A percentile compares a stretch with the other conserved stretches of the same genome.
phyloP scores from a whole-genome alignment of 2,113 vertebrate species.

The Actinemys pallida region DNA sequence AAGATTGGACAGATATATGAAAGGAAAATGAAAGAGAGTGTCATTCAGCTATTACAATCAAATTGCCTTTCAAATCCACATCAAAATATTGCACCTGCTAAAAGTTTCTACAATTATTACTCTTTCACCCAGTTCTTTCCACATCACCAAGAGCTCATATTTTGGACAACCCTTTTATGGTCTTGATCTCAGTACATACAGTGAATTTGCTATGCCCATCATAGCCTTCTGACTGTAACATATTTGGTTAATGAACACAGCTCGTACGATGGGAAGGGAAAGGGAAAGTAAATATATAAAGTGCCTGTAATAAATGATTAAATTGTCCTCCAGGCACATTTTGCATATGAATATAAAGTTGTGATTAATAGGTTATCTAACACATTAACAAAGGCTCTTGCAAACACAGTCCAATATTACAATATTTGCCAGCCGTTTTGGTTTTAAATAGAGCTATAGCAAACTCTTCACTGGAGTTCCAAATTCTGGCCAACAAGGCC shows the following conservation, averaged over 20 bases:
- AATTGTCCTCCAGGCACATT: slow-evolving; percentile 65
- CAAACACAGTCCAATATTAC: neutral
- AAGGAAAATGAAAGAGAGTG: slow-evolving; percentile 62
- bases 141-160: neutral
- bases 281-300: slow-evolving; percentile 52
- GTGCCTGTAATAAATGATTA: slow-evolving; percentile 59
- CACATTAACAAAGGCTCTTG: slow-evolving; percentile 43
- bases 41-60: slow-evolving; percentile 67
- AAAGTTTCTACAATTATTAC: slow-evolving; percentile 8
- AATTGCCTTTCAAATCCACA: neutral
- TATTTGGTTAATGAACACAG: slow-evolving; percentile 5
- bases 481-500: slow-evolving; percentile 64
- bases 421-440: slow-evolving; percentile 52
- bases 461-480: slow-evolving; percentile 42
- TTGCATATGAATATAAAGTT: slow-evolving; percentile 68
- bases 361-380: slow-evolving; percentile 69
- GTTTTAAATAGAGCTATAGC: slow-evolving; percentile 49
- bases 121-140: neutral
- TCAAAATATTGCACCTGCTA: slow-evolving; percentile 26
- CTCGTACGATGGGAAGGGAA: neutral
- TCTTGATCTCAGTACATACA: neutral
- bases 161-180: neutral
- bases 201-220: slow-evolving; percentile 2
- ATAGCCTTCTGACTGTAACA: neutral
- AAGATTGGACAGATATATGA: slow-evolving; percentile 65